Conservation (phyloP, 2,888 invertebrate species). For the Limenitis arthemis region DNA sequence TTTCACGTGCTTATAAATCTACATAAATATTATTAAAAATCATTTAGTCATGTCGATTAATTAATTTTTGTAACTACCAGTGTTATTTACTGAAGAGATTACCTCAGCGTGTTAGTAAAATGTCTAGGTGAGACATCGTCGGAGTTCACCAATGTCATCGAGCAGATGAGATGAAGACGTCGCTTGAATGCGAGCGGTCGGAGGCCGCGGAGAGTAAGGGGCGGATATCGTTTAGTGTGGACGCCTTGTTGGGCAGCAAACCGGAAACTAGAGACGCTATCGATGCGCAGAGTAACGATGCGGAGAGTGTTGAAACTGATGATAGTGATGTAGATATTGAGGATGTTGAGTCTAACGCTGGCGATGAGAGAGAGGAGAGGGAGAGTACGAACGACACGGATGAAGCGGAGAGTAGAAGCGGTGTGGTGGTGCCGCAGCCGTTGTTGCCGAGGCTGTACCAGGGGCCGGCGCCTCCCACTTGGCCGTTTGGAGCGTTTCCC, state of each 20-base stretch:
- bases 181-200: conserved; percentile 67
- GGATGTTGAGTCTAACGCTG: conserved; percentile 56
- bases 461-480: conserved; percentile 66
- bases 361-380: conserved; percentile 59
- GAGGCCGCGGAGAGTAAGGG: conserved; percentile 70
- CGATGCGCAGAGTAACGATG: conserved; percentile 54
- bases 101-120: background rate
- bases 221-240: conserved; percentile 83
- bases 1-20: background rate
- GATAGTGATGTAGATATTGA: conserved; percentile 69
- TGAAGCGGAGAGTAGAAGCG: conserved; percentile 58
- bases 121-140: conserved; percentile 15
- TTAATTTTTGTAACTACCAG: background rate
- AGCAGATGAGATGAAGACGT: conserved; percentile 68
- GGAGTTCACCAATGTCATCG: conserved; percentile 45
- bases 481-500: conserved; percentile 77
- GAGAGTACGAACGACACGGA: conserved; percentile 57
- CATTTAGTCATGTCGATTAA: background rate
- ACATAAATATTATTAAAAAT: background rate
- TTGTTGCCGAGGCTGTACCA: conserved; percentile 74
- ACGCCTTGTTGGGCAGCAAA: conserved; percentile 71
- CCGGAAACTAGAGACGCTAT: conserved; percentile 44
- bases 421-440: conserved; percentile 79
- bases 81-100: background rate
- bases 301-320: conserved; percentile 54